Percentiles rank a stretch among this genome's conserved stretches.
Evolutionary conservation across 2,888 invertebrate genomes (phyloP).

Genomic region (Imbricaverruca yamaguchii): DNA sequence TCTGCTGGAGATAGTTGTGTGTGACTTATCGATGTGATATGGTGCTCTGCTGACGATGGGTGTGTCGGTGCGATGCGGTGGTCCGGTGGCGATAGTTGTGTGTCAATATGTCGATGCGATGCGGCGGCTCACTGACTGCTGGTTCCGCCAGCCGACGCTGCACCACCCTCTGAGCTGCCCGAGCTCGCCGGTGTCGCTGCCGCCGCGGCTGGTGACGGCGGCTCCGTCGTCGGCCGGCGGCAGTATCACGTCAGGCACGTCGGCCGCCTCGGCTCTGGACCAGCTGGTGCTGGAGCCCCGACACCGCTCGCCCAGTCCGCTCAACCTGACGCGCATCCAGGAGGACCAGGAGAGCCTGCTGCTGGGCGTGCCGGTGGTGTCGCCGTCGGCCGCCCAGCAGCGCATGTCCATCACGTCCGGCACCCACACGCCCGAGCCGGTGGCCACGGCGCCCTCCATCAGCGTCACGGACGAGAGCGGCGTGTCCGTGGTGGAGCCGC

Average conservation of each 20-base stretch:
- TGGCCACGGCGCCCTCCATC: constrained; percentile 3
- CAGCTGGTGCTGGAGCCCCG: constrained; percentile 1
- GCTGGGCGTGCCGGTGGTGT: constrained; percentile 15
- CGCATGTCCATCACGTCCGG: constrained; percentile 5
- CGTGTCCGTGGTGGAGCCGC: not conserved
- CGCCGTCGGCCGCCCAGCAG: not conserved
- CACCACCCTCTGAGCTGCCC: not conserved
- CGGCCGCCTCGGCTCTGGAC: not conserved
- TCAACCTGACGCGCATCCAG: constrained; percentile 16
- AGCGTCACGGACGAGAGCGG: constrained; percentile 12
- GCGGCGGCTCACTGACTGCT: too few species aligned
- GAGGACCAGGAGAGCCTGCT: not conserved
- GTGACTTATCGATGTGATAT: too few species aligned
- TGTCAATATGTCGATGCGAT: too few species aligned
- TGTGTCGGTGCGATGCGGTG: too few species aligned
- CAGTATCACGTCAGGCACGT: constrained; percentile 8
- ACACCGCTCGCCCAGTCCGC: constrained; percentile 1
- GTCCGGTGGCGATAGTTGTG: too few species aligned
- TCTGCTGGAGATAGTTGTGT: too few species aligned
- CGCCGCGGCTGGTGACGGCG: not conserved
- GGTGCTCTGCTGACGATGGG: too few species aligned
- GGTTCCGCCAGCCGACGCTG: not conserved
- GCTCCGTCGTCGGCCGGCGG: not conserved
- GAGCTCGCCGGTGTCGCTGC: constrained; percentile 12
- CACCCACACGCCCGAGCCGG: constrained; percentile 65